These are phyloP conservation scores for Paracanthobrama guichenoti DNA, from an alignment of 2,113 vertebrate species.

Conservation along the genomic window DNA sequence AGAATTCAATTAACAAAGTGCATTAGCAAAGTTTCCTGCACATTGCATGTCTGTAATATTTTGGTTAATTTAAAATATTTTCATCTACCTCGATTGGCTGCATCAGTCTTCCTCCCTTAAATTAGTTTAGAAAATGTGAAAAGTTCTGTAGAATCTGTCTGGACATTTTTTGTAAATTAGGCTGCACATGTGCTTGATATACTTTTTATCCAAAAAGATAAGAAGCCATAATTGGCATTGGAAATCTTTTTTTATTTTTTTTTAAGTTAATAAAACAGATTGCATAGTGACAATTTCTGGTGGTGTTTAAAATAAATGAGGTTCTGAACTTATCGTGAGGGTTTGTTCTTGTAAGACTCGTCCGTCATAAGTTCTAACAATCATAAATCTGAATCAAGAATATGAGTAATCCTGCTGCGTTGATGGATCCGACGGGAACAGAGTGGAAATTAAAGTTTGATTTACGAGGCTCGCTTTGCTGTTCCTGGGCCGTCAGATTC, in stretches of 20 bases:
- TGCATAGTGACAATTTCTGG: neutral
- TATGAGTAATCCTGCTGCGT: slow-evolving; percentile 51
- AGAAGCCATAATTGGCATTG: neutral
- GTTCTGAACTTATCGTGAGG: neutral
- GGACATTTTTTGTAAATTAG: neutral
- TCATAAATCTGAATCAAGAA: slow-evolving; percentile 48
- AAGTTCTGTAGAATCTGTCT: neutral
- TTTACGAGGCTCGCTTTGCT: slow-evolving; percentile 48
- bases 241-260: neutral
- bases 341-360: neutral
- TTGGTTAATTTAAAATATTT: neutral
- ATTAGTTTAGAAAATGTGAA: neutral
- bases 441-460: slow-evolving; percentile 56
- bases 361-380: slow-evolving; percentile 49
- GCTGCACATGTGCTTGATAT: neutral
- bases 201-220: neutral
- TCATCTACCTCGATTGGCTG: neutral
- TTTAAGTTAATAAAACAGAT: neutral
- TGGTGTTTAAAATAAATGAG: neutral
- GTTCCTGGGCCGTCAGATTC: slow-evolving; percentile 34
- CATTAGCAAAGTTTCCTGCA: neutral
- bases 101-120: neutral
- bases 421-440: slow-evolving; percentile 48
- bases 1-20: neutral
- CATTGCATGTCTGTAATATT: neutral